Evolutionary conservation across 1,140 invertebrate species (phyloP).

Genomic region (Nylanderia fulva): DNA sequence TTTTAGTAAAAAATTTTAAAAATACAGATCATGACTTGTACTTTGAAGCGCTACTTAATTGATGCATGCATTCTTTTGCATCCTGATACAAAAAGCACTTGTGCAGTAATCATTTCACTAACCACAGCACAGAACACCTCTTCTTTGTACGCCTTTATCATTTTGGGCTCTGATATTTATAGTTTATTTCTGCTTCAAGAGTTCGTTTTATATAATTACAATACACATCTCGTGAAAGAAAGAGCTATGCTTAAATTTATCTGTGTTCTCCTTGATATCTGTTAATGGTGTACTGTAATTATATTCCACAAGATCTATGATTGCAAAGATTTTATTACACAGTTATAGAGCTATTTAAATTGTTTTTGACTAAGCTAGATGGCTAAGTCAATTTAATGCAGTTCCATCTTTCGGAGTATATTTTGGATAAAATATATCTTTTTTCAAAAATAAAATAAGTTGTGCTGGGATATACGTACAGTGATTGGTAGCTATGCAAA

Average conservation of each 20-base stretch:
- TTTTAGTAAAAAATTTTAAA: constrained; percentile 25
- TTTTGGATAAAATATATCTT: constrained; percentile 24
- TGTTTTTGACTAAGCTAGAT: neutral
- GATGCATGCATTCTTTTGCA: constrained; percentile 31
- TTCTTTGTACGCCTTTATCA: constrained; percentile 70
- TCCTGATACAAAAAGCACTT: constrained; percentile 65
- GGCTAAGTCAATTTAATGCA: neutral
- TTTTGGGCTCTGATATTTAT: constrained; percentile 69
- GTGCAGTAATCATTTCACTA: constrained; percentile 62
- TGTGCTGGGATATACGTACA: constrained; percentile 59
- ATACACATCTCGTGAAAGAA: constrained; percentile 43
- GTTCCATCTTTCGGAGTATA: constrained; percentile 44
- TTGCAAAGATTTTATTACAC: constrained; percentile 11
- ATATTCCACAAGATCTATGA: constrained; percentile 8
- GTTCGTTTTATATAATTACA: constrained; percentile 31
- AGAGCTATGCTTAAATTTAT: constrained; percentile 47
- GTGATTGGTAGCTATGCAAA: constrained; percentile 51
- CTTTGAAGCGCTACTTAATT: constrained; percentile 36
- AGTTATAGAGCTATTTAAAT: constrained; percentile 15
- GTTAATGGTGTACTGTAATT: constrained; percentile 23
- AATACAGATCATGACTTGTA: constrained; percentile 35
- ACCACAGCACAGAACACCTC: constrained; percentile 73
- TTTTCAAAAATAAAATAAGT: constrained; percentile 52
- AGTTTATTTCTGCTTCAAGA: constrained; percentile 53
- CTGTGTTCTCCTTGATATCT: constrained; percentile 27